Base-by-base conservation (phyloP, 2,888 invertebrate species). In the Brachylomia viminalis region DNA sequence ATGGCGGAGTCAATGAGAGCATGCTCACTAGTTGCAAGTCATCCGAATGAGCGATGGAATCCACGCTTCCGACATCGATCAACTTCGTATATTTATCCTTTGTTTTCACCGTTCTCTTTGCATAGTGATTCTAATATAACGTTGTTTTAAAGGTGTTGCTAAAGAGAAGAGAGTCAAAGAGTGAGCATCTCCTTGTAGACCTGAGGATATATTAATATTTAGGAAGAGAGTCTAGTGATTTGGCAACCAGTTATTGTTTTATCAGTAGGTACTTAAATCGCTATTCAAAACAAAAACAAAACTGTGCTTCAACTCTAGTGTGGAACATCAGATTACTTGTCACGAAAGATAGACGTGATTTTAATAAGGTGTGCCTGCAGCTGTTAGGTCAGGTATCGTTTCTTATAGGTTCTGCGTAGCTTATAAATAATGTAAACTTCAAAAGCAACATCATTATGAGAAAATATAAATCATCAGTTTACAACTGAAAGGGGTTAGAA, bases 1-100 rank as follows among this genome's bases (percentile, higher is more conserved):
- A 94, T 94, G 90, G 93, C 90, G 95, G 93, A 95, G 96, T 96
- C 95, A 95, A 95, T 95, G 95, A 96, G 95, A 95, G 92, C 94
- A 95, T 93, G 92, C 93, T 91, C 92, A 91, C 91, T 92, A 92
- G 90, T 91, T 95, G 96, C 96, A 96, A 96, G 96, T 96, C 96
- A 96, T 95, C 89, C 91, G 89, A 92, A 91, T 91, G 93, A 94
- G 92, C 92, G 92, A 92, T 94, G 94, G 94, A 93, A 94, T 94
- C 95, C 92, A 94, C 91, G 94, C 95, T 95, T 95, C 95, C 95
- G 95, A 96, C 93, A 93, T 93, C 92, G 91, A 94, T 94, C 93
- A 91, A 92, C 87, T 87, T 72, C 77, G 84, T 86, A 85, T 92
- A 90, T 89, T 90, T 87, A 90, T 87, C 89, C 91, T 93, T 93